Percentiles rank a stretch among this genome's conserved stretches.
Conservation (phyloP, 2,797 vertebrate species). For the Lutjanus campechanus region DNA sequence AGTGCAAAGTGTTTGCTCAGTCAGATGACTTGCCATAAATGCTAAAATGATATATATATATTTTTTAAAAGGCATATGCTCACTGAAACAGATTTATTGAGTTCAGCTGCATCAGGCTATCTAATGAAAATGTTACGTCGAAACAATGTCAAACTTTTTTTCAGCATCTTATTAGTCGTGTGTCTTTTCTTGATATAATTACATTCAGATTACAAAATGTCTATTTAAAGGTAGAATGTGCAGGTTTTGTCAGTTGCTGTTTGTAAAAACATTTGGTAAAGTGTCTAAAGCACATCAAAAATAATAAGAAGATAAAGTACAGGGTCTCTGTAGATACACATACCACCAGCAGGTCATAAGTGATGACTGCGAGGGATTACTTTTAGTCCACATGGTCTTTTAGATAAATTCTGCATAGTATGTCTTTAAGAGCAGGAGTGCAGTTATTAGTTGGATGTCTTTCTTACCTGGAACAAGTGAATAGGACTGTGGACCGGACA, state of each 20-base stretch:
- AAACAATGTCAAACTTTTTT: not conserved
- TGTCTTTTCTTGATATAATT: not conserved
- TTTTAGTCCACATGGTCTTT: too few species aligned
- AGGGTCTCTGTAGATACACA: too few species aligned
- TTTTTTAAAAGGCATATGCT: not conserved
- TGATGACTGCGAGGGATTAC: too few species aligned
- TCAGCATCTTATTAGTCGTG: not conserved
- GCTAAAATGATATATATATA: not conserved
- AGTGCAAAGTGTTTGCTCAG: not conserved
- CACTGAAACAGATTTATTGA: not conserved
- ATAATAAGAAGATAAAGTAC: too few species aligned
- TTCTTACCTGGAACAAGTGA: constrained; percentile 95
- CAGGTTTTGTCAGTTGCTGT: too few species aligned
- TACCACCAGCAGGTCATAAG: too few species aligned
- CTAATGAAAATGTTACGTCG: not conserved
- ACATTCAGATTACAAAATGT: not conserved
- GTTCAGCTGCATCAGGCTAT: not conserved
- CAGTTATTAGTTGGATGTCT: not conserved
- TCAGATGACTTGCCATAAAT: not conserved
- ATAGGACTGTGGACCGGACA: constrained; percentile 95
- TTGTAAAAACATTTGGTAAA: too few species aligned
- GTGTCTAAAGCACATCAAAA: too few species aligned
- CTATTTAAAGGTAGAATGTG: too few species aligned
- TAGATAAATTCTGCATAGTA: too few species aligned
- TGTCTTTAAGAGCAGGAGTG: not conserved